Evolutionary conservation across 2,113 vertebrate genomes (phyloP), one percentile per base, ranked within the genome.

Genomic region (Seriola dumerili): DNA sequence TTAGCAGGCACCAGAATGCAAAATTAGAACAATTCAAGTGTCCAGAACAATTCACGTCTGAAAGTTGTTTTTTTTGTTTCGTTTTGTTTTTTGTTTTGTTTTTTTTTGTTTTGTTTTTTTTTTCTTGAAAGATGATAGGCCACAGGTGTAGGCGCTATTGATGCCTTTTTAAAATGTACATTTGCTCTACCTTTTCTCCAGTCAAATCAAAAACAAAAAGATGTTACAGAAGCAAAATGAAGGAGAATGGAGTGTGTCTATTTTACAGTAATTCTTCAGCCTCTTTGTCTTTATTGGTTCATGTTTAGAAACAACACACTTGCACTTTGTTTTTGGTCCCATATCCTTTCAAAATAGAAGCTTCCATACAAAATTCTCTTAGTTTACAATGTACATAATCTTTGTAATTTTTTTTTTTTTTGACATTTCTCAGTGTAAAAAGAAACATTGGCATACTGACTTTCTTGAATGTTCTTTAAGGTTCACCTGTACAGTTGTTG

Each of bases 361-460:
- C 86, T 91, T 91, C 86, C 87, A 86, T 91, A 92, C 81, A 94
- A 93, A 94, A 92, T 71, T 85, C 76, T 92, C 86, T 64, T 91
- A 77, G 78, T 87, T 92, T 89, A 94, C 89, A 93, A 88, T 86
- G 80, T 87, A 91, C 85, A 78, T 52, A 55, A 55, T 88, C 68
- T 91, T 90, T 87, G 76, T 76, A 79, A 36, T 36, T 36, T 36
- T 36, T 36, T 36, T 36, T 36, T 36, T 75, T 81, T 50, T 78
- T 42, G 75, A 82, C 52, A 69, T 83, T 87, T 89, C 69, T 86
- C 71, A 89, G 88, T 87, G 84, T 88, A 88, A 80, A 84, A 87
- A 74, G 36, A 70, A 80, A 83, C 66, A 59, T 42, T 61, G 48
- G 58, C 54, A 32, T 46, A 23, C 48, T 54, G 84, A 91, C 75